phyloP scores from a whole-genome alignment of 2,888 invertebrate species.

The Altica lythri region DNA sequence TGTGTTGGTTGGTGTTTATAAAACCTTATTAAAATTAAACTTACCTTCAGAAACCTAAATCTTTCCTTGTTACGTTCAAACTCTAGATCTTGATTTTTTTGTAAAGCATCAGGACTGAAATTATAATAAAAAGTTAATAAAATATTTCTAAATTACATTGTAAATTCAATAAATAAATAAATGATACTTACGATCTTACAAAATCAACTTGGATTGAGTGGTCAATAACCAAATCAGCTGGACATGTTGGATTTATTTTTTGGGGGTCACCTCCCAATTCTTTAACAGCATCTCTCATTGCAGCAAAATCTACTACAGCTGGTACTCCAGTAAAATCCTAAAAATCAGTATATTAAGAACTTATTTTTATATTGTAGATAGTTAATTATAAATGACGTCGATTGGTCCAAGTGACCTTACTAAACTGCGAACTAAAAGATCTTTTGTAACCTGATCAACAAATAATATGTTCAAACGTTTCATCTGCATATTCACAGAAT shows the following conservation, averaged over 20 bases:
- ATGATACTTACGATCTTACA: conserved; percentile 66
- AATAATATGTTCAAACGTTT: no score
- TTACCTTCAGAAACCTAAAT: conserved; percentile 92
- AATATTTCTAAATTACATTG: background rate
- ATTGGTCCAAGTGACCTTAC: no score
- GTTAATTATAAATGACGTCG: no score
- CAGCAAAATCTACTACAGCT: conserved; percentile 98
- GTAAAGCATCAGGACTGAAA: conserved; percentile 81
- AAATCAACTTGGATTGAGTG: conserved; percentile 98
- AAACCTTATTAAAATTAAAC: no score
- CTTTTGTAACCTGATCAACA: no score
- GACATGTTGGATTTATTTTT: conserved; percentile 95
- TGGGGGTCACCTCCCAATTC: conserved; percentile 85
- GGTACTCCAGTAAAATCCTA: conserved; percentile 96
- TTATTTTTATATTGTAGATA: no score
- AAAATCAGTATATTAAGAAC: no score
- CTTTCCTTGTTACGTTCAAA: conserved; percentile 95
- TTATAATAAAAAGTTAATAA: conserved; percentile 12
- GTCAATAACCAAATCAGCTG: conserved; percentile 97
- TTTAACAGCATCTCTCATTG: conserved; percentile 95
- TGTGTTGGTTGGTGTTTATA: no score
- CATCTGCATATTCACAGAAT: no score
- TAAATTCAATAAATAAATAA: conserved; percentile 30
- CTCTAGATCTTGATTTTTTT: conserved; percentile 92
- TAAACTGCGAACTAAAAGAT: no score